Base-by-base conservation (phyloP, 2,888 invertebrate species). In the Onthophagus sagittarius region DNA sequence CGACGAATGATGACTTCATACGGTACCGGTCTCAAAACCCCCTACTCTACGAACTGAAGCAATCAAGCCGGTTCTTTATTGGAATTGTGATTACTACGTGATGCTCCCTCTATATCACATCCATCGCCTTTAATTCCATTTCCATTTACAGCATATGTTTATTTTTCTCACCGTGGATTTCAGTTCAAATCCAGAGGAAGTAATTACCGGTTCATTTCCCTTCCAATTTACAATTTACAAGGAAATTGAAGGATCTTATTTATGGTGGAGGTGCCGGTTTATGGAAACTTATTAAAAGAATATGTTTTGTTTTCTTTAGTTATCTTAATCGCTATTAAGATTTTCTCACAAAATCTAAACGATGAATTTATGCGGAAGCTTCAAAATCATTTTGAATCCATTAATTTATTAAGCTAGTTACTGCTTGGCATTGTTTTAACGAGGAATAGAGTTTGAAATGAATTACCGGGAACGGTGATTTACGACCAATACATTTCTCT, bases 31-130 rank as follows among this genome's bases (percentile, higher is more conserved):
- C 7, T 9, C 9, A 23, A 67, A 11, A 15, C 15, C 15, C 6
- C 23, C 32, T 23, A 4, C 5, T 23, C 67, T 32, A 15, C 67
- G 67, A 13, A 67, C 32, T 32, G 23, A 67, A 67, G 23, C 67
- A 67, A 67, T 53, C 39, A 53, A 23, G n/a, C 67, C 23, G 67
- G 39, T 7, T 7, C 31, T 64, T 64, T 67, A 67, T 67, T 15
- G 67, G 67, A 15, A 67, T 67, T 31, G 67, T 67, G 67, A 67
- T 67, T 67, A n/a, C 67, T 11, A 67, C 11, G 39, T 53, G 39
- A 53, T 11, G 39, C 39, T 53, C 39, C 39, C 11, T 53, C 11
- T 53, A 53, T 53, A 7, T 7, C 39, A 23, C 23, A 23, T 53
- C 39, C 39, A 11, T 53, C 39, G 39, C 39, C 13, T 67, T 67